Conservation (phyloP, 2,797 vertebrate species). For the Capromys pilorides region DNA sequence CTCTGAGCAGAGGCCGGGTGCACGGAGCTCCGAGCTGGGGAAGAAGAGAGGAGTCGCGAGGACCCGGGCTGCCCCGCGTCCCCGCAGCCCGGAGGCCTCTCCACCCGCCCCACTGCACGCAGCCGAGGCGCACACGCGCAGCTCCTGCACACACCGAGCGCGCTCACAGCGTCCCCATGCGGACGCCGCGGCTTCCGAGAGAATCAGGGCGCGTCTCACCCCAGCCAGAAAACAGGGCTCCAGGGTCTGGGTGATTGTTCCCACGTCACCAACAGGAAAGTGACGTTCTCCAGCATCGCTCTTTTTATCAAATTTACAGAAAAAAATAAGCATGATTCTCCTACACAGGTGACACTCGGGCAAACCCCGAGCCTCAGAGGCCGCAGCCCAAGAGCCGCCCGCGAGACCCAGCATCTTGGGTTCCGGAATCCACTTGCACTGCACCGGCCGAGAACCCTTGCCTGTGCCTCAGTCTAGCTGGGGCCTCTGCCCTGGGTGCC, state of each 20-base stretch:
- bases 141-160: no score
- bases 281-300: background rate
- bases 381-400: background rate
- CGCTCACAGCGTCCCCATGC: background rate
- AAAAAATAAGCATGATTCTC: background rate
- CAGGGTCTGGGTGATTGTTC: background rate
- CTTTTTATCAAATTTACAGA: background rate
- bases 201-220: background rate
- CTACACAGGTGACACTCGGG: background rate
- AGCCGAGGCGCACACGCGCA: no score
- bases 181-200: background rate
- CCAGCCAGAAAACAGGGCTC: background rate
- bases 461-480: no score
- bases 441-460: background rate
- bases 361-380: background rate
- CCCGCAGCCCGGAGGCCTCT: background rate
- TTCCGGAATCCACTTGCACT: fast-evolving
- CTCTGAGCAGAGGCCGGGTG: background rate
- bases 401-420: background rate
- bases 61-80: background rate
- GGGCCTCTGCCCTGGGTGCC: no score
- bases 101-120: no score
- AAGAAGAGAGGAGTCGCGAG: background rate
- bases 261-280: background rate
- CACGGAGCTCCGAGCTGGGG: constrained; percentile 29